Evolutionary conservation across 2,113 vertebrate genomes (phyloP), one percentile per base, ranked within the genome.

Genomic region (Takifugu flavidus): DNA sequence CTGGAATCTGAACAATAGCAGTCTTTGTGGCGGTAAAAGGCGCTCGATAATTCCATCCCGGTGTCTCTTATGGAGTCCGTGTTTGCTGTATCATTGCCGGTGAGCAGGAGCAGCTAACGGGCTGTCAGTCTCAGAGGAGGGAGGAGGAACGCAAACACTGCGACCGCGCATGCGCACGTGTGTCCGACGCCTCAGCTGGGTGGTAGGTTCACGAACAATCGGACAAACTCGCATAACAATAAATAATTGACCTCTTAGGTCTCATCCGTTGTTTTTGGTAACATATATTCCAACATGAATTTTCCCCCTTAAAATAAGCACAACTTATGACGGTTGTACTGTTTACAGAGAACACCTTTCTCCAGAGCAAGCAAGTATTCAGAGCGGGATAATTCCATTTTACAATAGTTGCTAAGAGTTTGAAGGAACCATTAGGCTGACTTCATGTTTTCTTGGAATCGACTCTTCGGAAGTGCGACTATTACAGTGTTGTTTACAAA

Each of bases 41-140:
- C 59, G 59, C 14, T 53, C n/a, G 51, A 12, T 59, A 64, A 71
- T 70, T 82, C 85, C 88, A 79, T 79, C 12, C 56, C 77, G 27
- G 44, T 25, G 62, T 8, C 14, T 62, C 31, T 74, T 46, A 61
- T 53, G n/a, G 63, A 42, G 61, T 67, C 72, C 57, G 78, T 71
- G 85, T 87, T 89, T 89, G 89, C 90, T 89, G 89, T 90, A 56
- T 92, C 90, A 91, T 87, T 78, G 86, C 87, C 88, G 79, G 85
- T 53, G 72, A 82, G 29, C 58, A 73, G 72, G 67, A 60, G 72
- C 62, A 62, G 81, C 82, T 70, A 82, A 70, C 80, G 66, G 67
- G 59, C 67, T 83, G 80, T 78, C 79, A 86, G 73, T 72, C 67
- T 65, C 66, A 6, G 45, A 8, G 51, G 67, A 71, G 70, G 79